Base-by-base conservation (phyloP, 2,797 vertebrate species). In the Rhyacichthys aspro region DNA sequence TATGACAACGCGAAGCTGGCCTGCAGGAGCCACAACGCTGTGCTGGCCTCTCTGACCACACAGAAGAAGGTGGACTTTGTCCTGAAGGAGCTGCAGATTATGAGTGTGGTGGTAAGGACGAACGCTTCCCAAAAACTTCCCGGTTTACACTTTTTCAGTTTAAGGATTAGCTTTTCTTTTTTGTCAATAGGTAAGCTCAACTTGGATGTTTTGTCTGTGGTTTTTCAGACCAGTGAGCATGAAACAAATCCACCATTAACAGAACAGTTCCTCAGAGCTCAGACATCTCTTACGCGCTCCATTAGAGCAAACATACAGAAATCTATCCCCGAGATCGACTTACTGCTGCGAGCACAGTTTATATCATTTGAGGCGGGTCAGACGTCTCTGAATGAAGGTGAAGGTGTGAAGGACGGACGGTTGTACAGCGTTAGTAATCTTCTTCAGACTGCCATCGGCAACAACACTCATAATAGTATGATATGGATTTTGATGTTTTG, bases 41-140 rank as follows among this genome's bases (percentile, higher is more conserved):
- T 94, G 10, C 87, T 98, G 84, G 96, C 96, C 34, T 99, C 97
- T 0, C 95, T 99, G 54, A 98, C 96, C 18, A 94, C 94, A 0
- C 95, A 93, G 86, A 98, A 98, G 79, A 97, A 98, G 81, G 95
- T 98, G 59, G 96, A 98, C 62, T 98, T 98, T 74, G 93, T 99
- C 59, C 86, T 98, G 54, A 98, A 97, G 88, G 95, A 98, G 88
- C 90, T 99, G 72, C 93, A 94, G 87, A 93, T 92, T 64, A 93
- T 96, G 90, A 95, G 95, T 34, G 88, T 94, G 49, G 86, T 82
- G 86, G 96, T 98, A 80, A 94, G 95, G 0, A 15, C 19, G 3
- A 38, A 52, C 17, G 2, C 12, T 18, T 15, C 3, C 23, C 34
- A 16, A n/a, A 38, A 44, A 17, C 34, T 12, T 15, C 16, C 1